Conservation (phyloP, 2,888 invertebrate species). For the Leptothorax acervorum region DNA sequence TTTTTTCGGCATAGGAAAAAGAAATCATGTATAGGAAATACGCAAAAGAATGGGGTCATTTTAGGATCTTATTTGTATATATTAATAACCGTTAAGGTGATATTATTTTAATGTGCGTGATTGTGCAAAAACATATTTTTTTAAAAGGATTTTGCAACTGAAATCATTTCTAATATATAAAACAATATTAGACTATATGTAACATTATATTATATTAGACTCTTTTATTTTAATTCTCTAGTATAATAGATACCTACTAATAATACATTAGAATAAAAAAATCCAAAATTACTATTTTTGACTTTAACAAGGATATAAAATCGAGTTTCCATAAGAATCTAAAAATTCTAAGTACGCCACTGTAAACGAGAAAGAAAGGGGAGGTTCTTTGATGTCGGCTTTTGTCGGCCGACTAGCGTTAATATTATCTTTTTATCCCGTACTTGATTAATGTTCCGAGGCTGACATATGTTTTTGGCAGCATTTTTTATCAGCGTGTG, state of each 20-base stretch:
- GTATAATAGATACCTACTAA: neutral
- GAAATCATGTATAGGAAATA: neutral
- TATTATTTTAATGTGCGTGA: neutral
- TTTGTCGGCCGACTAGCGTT: slow-evolving; percentile 6
- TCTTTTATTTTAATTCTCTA: neutral
- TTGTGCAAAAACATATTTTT: neutral
- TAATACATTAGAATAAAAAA: neutral
- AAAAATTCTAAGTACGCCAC: slow-evolving; percentile 5
- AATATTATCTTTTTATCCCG: slow-evolving; percentile 39
- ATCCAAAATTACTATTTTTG: neutral
- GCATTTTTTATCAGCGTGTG: slow-evolving; percentile 28
- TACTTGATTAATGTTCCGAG: slow-evolving; percentile 41
- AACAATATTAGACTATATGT: neutral
- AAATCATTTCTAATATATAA: neutral
- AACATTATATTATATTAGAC: neutral
- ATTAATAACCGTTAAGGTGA: neutral
- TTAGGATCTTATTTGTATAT: neutral
- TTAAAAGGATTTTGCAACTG: neutral
- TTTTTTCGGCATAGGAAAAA: neutral
- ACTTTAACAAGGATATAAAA: neutral
- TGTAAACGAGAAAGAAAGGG: neutral
- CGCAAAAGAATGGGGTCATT: neutral
- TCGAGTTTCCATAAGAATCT: neutral
- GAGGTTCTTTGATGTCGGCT: slow-evolving; percentile 55
- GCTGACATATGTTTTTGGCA: slow-evolving; percentile 36